phyloP scores from a whole-genome alignment of 2,888 invertebrate genomes.

The Digitonthophagus gazella region DNA sequence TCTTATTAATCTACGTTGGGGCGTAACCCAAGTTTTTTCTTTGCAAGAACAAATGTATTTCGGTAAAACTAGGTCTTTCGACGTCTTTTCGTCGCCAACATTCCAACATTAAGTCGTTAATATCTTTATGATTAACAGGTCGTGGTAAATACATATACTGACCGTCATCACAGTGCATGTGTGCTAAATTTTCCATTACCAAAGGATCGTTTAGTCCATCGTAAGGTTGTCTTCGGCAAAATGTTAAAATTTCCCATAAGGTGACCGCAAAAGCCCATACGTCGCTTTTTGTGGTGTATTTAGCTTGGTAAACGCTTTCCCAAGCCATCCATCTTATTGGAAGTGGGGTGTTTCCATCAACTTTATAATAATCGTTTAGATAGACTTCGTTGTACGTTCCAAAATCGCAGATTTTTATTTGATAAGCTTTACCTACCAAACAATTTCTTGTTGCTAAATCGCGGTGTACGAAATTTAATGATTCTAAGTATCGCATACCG shows the following conservation, averaged over 20 bases:
- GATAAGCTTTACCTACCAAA: slow-evolving; percentile 77
- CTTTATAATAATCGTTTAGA: slow-evolving; percentile 76
- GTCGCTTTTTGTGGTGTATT: slow-evolving; percentile 86
- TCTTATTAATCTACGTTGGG: slow-evolving; percentile 54
- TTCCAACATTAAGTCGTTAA: slow-evolving; percentile 80
- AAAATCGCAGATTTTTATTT: slow-evolving; percentile 81
- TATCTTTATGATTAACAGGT: slow-evolving; percentile 74
- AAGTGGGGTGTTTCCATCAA: slow-evolving; percentile 73
- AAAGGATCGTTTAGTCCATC: slow-evolving; percentile 72
- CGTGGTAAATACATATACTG: slow-evolving; percentile 64
- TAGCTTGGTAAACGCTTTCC: slow-evolving; percentile 77
- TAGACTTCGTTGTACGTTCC: slow-evolving; percentile 82
- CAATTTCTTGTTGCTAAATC: slow-evolving; percentile 88
- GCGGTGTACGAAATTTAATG: slow-evolving; percentile 85
- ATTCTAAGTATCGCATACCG: slow-evolving; percentile 87
- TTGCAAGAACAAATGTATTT: slow-evolving; percentile 79
- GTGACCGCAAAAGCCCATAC: slow-evolving; percentile 91
- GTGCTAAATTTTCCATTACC: slow-evolving; percentile 78
- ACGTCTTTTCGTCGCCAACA: slow-evolving; percentile 79
- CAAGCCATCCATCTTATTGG: slow-evolving; percentile 91
- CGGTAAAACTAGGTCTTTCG: slow-evolving; percentile 75
- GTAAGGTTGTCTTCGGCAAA: slow-evolving; percentile 76
- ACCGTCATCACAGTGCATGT: slow-evolving; percentile 63
- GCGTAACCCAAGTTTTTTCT: slow-evolving; percentile 66
- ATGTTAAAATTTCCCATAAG: slow-evolving; percentile 80